A percentile compares a stretch with the other conserved stretches of the same genome.
Conservation (phyloP, 2,888 invertebrate genomes). For the Corbicula japonica region DNA sequence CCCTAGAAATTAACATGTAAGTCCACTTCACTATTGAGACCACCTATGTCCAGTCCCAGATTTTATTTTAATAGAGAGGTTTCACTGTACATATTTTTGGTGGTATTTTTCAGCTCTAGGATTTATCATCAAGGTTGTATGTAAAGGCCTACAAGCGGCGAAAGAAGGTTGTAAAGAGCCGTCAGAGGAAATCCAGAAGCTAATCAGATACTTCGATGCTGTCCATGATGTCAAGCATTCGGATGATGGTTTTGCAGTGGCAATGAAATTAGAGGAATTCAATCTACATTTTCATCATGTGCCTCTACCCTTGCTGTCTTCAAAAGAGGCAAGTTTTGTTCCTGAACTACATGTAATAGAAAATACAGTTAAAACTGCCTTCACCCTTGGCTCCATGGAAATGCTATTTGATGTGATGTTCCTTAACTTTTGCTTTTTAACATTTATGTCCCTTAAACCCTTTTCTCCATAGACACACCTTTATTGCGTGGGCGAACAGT, state of each 20-base stretch:
- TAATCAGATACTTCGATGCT: constrained; percentile 81
- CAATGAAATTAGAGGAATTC: constrained; percentile 85
- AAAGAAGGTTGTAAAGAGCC: constrained; percentile 75
- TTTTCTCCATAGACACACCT: too few species aligned
- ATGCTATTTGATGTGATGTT: background rate
- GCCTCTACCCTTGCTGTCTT: constrained; percentile 90
- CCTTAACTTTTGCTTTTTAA: too few species aligned
- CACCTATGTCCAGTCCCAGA: too few species aligned
- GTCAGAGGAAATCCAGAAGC: constrained; percentile 63
- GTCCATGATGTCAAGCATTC: constrained; percentile 81
- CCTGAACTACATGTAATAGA: background rate
- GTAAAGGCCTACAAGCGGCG: constrained; percentile 80
- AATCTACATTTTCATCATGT: constrained; percentile 90
- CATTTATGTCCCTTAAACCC: too few species aligned
- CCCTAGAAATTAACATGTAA: too few species aligned
- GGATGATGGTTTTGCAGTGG: constrained; percentile 77
- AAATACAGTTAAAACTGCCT: background rate
- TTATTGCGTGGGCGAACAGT: too few species aligned
- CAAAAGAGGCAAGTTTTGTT: constrained; percentile 88
- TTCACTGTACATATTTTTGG: too few species aligned
- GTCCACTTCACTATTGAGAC: too few species aligned
- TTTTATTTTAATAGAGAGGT: too few species aligned
- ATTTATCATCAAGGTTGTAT: constrained; percentile 80
- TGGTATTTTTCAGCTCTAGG: constrained; percentile 81
- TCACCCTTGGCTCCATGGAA: background rate